A percentile compares a stretch with the other conserved stretches of the same genome.
Evolutionary conservation across 2,797 vertebrate species (phyloP).

Genomic region (Euthynnus affinis): DNA sequence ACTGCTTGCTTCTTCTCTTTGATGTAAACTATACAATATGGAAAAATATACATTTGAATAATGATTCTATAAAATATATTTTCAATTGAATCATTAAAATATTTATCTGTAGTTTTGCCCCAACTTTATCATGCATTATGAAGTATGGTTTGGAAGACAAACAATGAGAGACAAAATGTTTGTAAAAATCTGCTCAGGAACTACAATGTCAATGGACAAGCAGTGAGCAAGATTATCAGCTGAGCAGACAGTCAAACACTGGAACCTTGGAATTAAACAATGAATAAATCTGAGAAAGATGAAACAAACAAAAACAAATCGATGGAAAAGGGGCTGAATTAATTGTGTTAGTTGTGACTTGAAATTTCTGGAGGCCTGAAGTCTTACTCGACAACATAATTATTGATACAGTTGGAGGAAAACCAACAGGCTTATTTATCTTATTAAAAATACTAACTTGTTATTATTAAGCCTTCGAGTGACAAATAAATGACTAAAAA

Average conservation of each 20-base stretch:
- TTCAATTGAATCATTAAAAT: no score
- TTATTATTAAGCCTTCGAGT: background rate
- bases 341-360: background rate
- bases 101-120: background rate
- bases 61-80: no score
- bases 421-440: background rate
- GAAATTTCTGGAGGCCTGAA: background rate
- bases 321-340: no score
- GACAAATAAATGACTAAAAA: background rate
- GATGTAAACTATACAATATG: background rate
- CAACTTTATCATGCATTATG: background rate
- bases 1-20: background rate
- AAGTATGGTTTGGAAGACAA: background rate
- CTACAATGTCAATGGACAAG: background rate
- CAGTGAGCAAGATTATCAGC: no score
- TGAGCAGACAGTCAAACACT: background rate
- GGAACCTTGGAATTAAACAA: background rate
- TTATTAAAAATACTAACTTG: background rate
- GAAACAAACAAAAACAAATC: background rate
- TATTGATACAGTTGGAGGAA: background rate
- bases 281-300: background rate
- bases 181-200: background rate
- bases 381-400: background rate
- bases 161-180: background rate
- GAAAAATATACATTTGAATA: background rate